Percentiles rank a stretch among this genome's conserved stretches.
Evolutionary conservation across 2,113 vertebrate species (phyloP).

Genomic region (Tupaia chinensis): DNA sequence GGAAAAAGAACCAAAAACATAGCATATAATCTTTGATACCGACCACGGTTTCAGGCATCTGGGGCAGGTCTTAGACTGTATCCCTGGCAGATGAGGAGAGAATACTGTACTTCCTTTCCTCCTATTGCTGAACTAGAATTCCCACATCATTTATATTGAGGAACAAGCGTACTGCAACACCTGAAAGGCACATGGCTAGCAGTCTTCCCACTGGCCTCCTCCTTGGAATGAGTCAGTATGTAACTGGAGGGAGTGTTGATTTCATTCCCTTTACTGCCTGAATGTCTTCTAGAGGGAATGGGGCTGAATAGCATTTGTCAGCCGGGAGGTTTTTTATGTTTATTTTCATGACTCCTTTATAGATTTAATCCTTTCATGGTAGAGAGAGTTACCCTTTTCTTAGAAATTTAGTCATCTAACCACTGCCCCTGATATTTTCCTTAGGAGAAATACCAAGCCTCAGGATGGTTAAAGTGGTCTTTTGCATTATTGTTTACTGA

Average conservation of each 20-base stretch:
- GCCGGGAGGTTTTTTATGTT: not conserved
- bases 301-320: constrained; percentile 5
- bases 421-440: not conserved
- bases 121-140: not conserved
- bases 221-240: not conserved
- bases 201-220: not conserved
- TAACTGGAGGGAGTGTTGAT: not conserved
- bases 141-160: not conserved
- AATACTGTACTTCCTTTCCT: not conserved
- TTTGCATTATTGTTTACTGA: constrained; percentile 48
- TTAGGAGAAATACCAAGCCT: constrained; percentile 32
- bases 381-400: constrained; percentile 39
- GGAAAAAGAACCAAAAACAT: no score
- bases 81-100: no score
- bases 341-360: constrained; percentile 47
- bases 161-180: not conserved
- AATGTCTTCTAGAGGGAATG: not conserved
- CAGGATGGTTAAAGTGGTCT: constrained; percentile 18
- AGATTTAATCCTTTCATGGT: not conserved
- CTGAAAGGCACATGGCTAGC: not conserved
- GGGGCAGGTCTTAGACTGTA: no score
- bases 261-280: not conserved
- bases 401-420: constrained; percentile 30
- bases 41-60: no score
- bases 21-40: no score